Evolutionary conservation across 1,140 invertebrate species (phyloP).

Genomic region (Dendroctonus valens): DNA sequence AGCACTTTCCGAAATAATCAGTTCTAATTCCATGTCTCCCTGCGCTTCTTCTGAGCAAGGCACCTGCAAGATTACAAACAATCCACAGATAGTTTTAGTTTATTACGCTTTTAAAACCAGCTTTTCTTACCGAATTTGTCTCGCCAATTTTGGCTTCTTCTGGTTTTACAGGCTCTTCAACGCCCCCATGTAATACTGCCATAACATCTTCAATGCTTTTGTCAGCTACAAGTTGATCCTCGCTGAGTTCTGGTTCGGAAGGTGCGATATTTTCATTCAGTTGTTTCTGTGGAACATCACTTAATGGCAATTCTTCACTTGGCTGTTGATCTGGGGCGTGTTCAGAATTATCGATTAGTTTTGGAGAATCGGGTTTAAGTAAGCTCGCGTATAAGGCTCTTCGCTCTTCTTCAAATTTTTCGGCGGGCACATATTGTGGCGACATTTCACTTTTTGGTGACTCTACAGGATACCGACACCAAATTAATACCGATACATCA

Average conservation of each 20-base stretch:
- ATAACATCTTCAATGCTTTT: constrained; percentile 22
- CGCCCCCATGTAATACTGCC: constrained; percentile 20
- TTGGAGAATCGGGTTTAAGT: constrained; percentile 41
- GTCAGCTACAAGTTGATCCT: not conserved
- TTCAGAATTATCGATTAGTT: constrained; percentile 32
- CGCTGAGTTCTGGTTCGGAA: not conserved
- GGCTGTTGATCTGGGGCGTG: too few relatives aligned
- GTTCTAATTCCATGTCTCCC: too few relatives aligned
- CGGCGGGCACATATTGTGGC: constrained; percentile 50
- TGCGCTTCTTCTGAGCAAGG: too few relatives aligned
- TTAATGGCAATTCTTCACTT: too few relatives aligned
- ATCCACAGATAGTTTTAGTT: too few relatives aligned
- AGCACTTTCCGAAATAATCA: not conserved
- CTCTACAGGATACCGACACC: not conserved
- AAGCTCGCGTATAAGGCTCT: constrained; percentile 49
- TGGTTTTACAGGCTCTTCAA: not conserved
- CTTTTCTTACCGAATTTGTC: too few relatives aligned
- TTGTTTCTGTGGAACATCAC: too few relatives aligned
- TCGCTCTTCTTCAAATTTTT: constrained; percentile 49
- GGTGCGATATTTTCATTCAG: too few relatives aligned
- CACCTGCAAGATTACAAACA: too few relatives aligned
- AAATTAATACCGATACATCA: too few relatives aligned
- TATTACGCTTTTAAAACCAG: too few relatives aligned
- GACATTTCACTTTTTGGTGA: constrained; percentile 42
- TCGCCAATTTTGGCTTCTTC: too few relatives aligned